A percentile compares a stretch with the other conserved stretches of the same genome.
Conservation (phyloP, 2,888 invertebrate species). For the Nemotelus nigrinus region DNA sequence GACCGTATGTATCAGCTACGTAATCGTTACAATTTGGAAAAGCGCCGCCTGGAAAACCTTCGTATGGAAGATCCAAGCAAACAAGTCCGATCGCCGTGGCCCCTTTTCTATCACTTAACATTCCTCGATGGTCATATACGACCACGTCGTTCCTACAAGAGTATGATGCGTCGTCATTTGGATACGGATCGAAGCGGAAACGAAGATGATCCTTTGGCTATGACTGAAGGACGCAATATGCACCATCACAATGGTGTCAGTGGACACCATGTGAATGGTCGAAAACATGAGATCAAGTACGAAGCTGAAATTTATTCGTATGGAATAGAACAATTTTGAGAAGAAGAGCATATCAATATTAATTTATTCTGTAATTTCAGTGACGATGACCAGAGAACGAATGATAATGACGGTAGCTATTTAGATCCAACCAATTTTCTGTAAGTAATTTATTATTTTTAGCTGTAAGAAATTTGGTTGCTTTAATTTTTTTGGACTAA, state of each 20-base stretch:
- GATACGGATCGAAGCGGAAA: slow-evolving; percentile 26
- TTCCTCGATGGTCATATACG: slow-evolving; percentile 64
- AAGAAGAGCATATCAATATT: slow-evolving; percentile 1
- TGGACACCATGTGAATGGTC: slow-evolving; percentile 35
- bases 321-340: background rate
- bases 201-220: slow-evolving; percentile 34
- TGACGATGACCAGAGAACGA: slow-evolving; percentile 39
- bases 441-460: slow-evolving; percentile 17
- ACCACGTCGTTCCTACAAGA: slow-evolving; percentile 62
- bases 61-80: slow-evolving; percentile 57
- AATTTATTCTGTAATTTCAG: slow-evolving; percentile 17
- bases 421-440: slow-evolving; percentile 44
- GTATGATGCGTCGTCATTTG: slow-evolving; percentile 54
- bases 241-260: background rate
- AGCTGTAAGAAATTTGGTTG: too few relatives aligned
- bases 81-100: slow-evolving; percentile 60
- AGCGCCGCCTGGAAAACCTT: slow-evolving; percentile 62
- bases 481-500: background rate
- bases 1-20: slow-evolving; percentile 65
- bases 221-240: background rate
- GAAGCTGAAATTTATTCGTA: slow-evolving; percentile 49
- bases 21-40: slow-evolving; percentile 65
- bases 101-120: slow-evolving; percentile 61
- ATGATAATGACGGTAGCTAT: slow-evolving; percentile 28
- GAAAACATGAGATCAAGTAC: slow-evolving; percentile 44